Evolutionary conservation across 2,797 vertebrate species (phyloP).

Genomic region (Pseudomugil gertrudae): DNA sequence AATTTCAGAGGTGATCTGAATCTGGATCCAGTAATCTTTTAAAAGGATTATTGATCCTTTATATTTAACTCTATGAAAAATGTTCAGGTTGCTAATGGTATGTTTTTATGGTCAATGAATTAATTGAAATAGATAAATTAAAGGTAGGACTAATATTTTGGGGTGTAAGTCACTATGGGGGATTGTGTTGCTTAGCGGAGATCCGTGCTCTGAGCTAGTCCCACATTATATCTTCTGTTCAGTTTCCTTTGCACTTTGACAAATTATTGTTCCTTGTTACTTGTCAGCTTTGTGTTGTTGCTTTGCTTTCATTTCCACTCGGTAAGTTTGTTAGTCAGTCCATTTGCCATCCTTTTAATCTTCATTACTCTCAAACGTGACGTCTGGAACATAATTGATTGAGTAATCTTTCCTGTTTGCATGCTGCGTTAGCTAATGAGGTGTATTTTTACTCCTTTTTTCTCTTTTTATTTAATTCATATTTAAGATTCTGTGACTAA

Average conservation of each 20-base stretch:
- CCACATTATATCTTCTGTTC: not conserved
- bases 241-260: not conserved
- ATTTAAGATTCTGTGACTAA: not conserved
- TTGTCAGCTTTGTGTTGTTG: not conserved
- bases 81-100: no score
- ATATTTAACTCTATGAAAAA: no score
- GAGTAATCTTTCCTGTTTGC: not conserved
- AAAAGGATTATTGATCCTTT: no score
- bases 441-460: not conserved
- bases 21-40: no score
- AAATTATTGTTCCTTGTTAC: not conserved
- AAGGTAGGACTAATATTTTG: no score
- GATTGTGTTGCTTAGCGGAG: no score
- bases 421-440: slow-evolving; percentile 1
- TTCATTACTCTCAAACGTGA: slow-evolving; percentile 1
- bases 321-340: not conserved
- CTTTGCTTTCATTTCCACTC: not conserved
- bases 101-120: no score
- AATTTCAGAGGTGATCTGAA: no score
- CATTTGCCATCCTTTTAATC: not conserved
- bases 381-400: slow-evolving; percentile 7
- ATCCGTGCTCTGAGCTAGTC: no score
- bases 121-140: no score
- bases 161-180: no score
- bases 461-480: slow-evolving; percentile 12